These are phyloP conservation scores for Vannuccia rotundouncinata DNA, from an alignment of 2,888 invertebrate species.

Conservation along the genomic window DNA sequence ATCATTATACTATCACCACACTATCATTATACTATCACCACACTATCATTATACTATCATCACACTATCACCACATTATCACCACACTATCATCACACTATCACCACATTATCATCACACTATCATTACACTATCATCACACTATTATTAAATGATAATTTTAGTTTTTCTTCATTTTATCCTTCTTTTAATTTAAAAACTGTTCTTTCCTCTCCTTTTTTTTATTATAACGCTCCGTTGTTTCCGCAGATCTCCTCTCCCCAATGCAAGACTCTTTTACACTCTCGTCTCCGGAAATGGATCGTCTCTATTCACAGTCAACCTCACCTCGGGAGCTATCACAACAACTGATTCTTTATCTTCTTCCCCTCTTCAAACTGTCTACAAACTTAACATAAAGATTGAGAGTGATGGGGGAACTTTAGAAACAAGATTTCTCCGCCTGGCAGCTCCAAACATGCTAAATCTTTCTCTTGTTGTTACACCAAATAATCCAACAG, in stretches of 20 bases:
- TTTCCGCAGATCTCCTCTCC: conserved; percentile 1
- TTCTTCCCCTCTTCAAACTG: not conserved
- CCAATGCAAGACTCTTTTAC: not conserved
- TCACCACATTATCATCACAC: no score
- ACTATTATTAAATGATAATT: no score
- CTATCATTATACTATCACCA: no score
- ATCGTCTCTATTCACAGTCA: conserved; percentile 45
- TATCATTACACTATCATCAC: no score
- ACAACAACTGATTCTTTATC: conserved; percentile 53
- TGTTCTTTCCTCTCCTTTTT: no score
- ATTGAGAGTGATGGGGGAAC: not conserved
- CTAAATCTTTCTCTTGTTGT: not conserved
- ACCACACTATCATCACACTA: no score
- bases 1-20: no score
- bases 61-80: no score
- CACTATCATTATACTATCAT: no score
- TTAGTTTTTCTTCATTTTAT: no score
- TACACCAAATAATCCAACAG: conserved; percentile 3
- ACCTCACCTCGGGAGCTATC: conserved; percentile 79
- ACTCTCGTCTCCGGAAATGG: not conserved
- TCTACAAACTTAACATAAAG: not conserved
- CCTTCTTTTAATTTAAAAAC: no score
- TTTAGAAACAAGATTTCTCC: not conserved
- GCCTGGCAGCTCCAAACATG: not conserved
- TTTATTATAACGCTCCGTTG: no score